These are phyloP conservation scores for Rhagonycha lutea DNA, from an alignment of 2,888 invertebrate species.

Conservation along the genomic window DNA sequence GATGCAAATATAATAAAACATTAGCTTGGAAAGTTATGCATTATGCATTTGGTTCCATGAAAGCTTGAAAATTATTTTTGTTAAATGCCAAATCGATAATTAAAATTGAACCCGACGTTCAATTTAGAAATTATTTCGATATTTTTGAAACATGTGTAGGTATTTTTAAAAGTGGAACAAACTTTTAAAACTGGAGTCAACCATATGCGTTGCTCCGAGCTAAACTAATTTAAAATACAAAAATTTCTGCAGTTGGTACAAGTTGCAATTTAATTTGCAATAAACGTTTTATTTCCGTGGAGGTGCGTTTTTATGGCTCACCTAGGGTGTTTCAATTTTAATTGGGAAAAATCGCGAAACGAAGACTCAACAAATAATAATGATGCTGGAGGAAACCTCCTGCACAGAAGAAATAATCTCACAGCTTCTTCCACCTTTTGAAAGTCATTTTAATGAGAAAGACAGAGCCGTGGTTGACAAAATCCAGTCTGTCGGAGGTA, in stretches of 20 bases:
- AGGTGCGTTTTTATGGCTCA: not conserved
- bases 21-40: not conserved
- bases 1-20: not conserved
- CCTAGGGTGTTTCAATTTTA: not conserved
- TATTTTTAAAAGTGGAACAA: not conserved
- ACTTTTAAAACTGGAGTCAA: not conserved
- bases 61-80: not conserved
- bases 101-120: not conserved
- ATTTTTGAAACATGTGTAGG: not conserved
- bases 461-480: not conserved
- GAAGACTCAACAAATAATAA: not conserved
- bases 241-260: not conserved
- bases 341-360: not conserved
- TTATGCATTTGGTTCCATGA: not conserved
- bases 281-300: not conserved
- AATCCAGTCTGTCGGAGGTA: not conserved
- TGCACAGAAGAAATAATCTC: not conserved
- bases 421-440: not conserved
- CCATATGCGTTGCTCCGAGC: not conserved
- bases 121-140: not conserved
- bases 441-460: not conserved
- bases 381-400: not conserved
- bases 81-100: not conserved
- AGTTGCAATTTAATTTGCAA: not conserved
- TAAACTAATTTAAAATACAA: not conserved